These are phyloP conservation scores for Podarcis raffonei DNA, from an alignment of 2,113 vertebrate species.

Conservation along the genomic window DNA sequence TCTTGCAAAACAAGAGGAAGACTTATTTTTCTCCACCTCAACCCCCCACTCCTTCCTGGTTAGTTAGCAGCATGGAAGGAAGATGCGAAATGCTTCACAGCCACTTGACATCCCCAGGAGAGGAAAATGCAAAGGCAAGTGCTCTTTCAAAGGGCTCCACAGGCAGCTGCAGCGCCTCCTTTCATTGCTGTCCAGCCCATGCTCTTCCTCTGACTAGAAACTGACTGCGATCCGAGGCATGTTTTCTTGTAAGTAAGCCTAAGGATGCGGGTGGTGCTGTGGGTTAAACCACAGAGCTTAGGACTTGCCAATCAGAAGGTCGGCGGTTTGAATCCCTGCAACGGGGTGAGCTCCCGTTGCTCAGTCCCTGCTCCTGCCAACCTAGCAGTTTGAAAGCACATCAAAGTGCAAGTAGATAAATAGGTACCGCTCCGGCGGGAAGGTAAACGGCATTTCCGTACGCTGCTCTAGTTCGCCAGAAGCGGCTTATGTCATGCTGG, in stretches of 20 bases:
- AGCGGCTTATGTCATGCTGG: too few relatives aligned
- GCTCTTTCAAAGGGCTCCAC: slow-evolving; percentile 54
- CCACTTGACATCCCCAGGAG: slow-evolving; percentile 56
- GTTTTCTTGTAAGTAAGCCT: background rate
- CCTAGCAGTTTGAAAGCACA: too few relatives aligned
- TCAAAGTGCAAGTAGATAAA: too few relatives aligned
- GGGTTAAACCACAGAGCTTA: too few relatives aligned
- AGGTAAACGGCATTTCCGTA: too few relatives aligned
- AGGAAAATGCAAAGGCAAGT: slow-evolving; percentile 69
- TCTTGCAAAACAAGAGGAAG: background rate
- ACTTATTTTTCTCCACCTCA: background rate
- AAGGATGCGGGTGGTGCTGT: background rate
- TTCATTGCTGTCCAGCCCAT: too few relatives aligned
- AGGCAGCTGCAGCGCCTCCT: background rate
- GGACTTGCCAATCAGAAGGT: too few relatives aligned
- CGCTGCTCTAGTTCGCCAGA: too few relatives aligned
- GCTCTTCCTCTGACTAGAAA: background rate
- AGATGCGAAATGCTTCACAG: slow-evolving; percentile 60
- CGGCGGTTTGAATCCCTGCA: too few relatives aligned
- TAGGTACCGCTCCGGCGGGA: too few relatives aligned
- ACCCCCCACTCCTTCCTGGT: slow-evolving; percentile 7
- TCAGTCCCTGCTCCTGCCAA: too few relatives aligned
- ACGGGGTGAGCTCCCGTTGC: too few relatives aligned
- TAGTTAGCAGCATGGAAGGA: slow-evolving; percentile 44
- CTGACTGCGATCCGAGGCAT: background rate